Evolutionary conservation across 2,888 invertebrate genomes (phyloP), one percentile per base, ranked within the genome.

Genomic region (Steinernema carpocapsae): DNA sequence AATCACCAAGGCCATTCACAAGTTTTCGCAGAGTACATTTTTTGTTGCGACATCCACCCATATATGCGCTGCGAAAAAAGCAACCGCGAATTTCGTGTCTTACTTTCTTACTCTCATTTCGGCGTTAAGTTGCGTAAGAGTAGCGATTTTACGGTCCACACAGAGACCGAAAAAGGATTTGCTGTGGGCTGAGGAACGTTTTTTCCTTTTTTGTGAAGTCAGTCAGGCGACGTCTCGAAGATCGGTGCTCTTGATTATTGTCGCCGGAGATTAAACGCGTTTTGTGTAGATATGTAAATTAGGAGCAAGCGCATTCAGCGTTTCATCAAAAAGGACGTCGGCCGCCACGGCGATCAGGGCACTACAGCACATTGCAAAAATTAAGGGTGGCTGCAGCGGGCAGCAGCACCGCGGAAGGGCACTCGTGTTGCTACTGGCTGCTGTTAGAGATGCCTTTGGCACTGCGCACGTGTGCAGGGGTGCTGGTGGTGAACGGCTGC

Each of bases 211-310:
- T 37, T 6, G 37, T 37, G 37, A 37, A 37, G 37, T 37, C 37
- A 37, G 37, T 10, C 3, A 3, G 37, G 37, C 37, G 10, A 10
- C 37, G 37, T 19, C 48, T 17, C 26, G 32, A 29, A 64, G 64
- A 64, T 64, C n/a, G 17, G 32, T 32, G 64, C 64, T 17, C 32
- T 64, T 64, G 64, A 64, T 64, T 64, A 64, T 37, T 52, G 52
- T 24, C 52, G 52, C 19, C 24, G 12, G 32, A 22, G 32, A 64
- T 17, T 29, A 64, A 32, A 26, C 64, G 26, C 17, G 17, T 10
- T 32, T 37, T 19, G 64, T 19, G 48, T 14, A 64, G 32, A 32
- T 64, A 64, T 64, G 64, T 64, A 64, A 64, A 64, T 64, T 64
- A 64, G 32, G 64, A 29, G 14, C 64, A 64, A 32, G 32, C n/a